Evolutionary conservation across 2,797 vertebrate species (phyloP), one percentile per base, ranked within the genome.

Genomic region (Coendou prehensilis): DNA sequence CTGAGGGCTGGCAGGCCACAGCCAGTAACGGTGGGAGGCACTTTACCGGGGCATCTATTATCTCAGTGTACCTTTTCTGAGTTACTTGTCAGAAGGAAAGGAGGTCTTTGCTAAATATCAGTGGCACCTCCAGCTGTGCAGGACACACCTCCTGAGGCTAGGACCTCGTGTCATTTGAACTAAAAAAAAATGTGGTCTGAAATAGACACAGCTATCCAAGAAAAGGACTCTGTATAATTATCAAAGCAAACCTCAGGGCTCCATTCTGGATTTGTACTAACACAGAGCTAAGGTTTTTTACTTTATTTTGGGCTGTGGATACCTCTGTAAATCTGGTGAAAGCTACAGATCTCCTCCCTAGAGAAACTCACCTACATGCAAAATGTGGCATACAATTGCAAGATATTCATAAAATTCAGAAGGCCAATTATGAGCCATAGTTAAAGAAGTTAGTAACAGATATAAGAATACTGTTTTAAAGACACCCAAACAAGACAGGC

Each of bases 171-270:
- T 79, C 11, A 13, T 87, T 41, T 75, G 93, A 96, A 82, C 78
- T 80, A 59, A 73, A 76, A 84, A 41, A 57, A 41, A 64, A 75
- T 30, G 15, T 59, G 50, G 75, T 82, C 80, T 81, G 64, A 97
- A 89, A 93, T n/a, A 96, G 92, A 84, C 59, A 83, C 67, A 5
- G 23, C 63, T 93, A 61, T 57, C 30, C 41, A 89, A 75, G 82
- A 93, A 61, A 93, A 78, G 54, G 37, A 23, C 93, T 75, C 52
- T 78, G n/a, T 52, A 20, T 56, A 20, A 41, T 94, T n/a, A 78
- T 89, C 69, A 85, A 86, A 89, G 80, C 45, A 41, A 67, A 37
- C 18, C 15, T 85, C 4, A 14, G 3, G 84, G 82, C 67, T 63
- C 80, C 0, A 13, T 15, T 63, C 61, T 20, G 54, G 73, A 86